Conservation (phyloP, 2,113 vertebrate genomes). For the Atractosteus spatula region DNA sequence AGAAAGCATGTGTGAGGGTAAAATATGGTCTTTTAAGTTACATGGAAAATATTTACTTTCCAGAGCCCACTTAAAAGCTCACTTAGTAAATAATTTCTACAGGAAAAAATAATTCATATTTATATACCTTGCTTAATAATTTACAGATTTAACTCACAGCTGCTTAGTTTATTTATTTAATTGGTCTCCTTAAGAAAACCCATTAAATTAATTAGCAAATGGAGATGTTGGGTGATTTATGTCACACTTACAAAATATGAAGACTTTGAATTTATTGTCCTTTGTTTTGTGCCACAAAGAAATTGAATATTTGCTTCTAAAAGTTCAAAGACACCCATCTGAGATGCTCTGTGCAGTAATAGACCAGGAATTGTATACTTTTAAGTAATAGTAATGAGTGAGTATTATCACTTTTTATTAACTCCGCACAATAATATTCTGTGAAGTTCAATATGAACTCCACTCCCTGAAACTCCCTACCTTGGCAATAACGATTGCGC, state of each 20-base stretch:
- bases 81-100: conserved; percentile 2
- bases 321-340: too few species aligned
- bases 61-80: background rate
- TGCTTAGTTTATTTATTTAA: conserved; percentile 52
- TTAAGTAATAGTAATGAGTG: too few species aligned
- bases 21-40: background rate
- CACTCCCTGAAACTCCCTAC: too few species aligned
- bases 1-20: too few species aligned
- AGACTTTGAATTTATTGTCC: conserved; percentile 25
- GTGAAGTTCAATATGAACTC: too few species aligned
- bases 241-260: conserved; percentile 31
- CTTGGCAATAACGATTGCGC: too few species aligned
- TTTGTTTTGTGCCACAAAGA: conserved; percentile 29
- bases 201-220: conserved; percentile 45
- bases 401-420: too few species aligned
- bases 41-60: background rate
- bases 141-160: conserved; percentile 43
- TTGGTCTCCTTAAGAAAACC: conserved; percentile 47
- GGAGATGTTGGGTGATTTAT: conserved; percentile 53
- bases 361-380: too few species aligned
- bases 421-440: too few species aligned
- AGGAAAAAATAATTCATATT: conserved; percentile 37
- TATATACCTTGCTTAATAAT: conserved; percentile 56
- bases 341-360: too few species aligned
- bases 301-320: background rate